These are phyloP conservation scores for Drosophila yakuba DNA, from an alignment of 1,140 invertebrate species.

Conservation along the genomic window DNA sequence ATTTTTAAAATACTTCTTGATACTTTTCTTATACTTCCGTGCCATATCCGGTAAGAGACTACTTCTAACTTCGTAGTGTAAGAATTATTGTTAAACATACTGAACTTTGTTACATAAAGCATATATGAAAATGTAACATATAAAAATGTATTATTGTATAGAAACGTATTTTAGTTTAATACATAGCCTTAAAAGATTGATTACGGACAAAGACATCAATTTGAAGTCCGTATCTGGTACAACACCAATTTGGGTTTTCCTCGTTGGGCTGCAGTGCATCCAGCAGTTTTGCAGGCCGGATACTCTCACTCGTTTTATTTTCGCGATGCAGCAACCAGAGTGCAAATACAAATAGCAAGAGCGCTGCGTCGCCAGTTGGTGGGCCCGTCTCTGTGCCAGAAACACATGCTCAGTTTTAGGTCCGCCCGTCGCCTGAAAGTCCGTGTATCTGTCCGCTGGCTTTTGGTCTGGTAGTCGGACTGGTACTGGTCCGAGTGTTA, in stretches of 20 bases:
- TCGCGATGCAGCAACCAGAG: conserved; percentile 47
- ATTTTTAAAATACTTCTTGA: too few species aligned
- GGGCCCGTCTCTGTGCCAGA: conserved; percentile 30
- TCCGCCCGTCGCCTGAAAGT: conserved; percentile 14
- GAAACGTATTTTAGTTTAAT: too few species aligned
- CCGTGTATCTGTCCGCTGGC: conserved; percentile 9
- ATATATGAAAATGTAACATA: too few species aligned
- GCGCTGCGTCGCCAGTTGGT: conserved; percentile 24
- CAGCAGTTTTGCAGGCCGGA: not conserved
- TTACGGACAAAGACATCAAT: too few species aligned
- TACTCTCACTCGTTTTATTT: conserved; percentile 16
- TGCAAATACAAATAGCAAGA: conserved; percentile 71
- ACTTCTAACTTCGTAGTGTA: too few species aligned
- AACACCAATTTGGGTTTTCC: not conserved
- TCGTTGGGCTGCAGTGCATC: conserved; percentile 18
- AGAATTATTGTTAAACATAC: too few species aligned
- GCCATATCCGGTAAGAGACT: too few species aligned
- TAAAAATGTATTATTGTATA: too few species aligned
- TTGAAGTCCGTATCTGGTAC: not conserved
- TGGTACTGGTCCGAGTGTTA: conserved; percentile 22
- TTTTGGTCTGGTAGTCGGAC: conserved; percentile 26
- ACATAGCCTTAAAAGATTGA: too few species aligned
- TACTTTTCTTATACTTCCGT: too few species aligned
- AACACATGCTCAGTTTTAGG: conserved; percentile 45
- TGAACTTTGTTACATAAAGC: too few species aligned